Conservation (phyloP, 2,888 invertebrate species). For the Epinotia nisella region DNA sequence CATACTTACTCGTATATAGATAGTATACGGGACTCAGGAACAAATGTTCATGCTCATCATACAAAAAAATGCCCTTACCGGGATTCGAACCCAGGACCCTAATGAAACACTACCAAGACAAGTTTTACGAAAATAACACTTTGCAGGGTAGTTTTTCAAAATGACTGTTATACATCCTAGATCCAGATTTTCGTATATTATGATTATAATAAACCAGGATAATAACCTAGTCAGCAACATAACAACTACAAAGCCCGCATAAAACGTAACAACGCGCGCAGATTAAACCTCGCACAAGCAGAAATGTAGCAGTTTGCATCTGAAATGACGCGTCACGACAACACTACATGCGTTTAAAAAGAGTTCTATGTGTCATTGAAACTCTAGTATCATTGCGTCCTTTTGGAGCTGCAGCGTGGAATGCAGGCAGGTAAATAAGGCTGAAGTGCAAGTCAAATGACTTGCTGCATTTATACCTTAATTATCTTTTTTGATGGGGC, state of each 20-base stretch:
- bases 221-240: neutral
- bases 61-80: no score
- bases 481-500: constrained; percentile 32
- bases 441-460: constrained; percentile 34
- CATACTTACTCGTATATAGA: no score
- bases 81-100: no score
- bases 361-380: neutral
- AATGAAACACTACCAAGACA: neutral
- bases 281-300: constrained; percentile 2
- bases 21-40: no score
- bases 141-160: neutral
- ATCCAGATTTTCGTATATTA: no score
- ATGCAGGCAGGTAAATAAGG: constrained; percentile 19
- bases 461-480: constrained; percentile 15
- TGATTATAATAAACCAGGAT: no score
- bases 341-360: neutral
- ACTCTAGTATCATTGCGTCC: neutral
- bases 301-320: constrained; percentile 20
- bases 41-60: no score
- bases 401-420: neutral
- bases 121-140: neutral
- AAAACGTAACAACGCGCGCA: neutral
- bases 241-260: neutral
- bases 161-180: neutral
- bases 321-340: constrained; percentile 27